Conservation (phyloP, 2,113 vertebrate species). For the Athene noctua region DNA sequence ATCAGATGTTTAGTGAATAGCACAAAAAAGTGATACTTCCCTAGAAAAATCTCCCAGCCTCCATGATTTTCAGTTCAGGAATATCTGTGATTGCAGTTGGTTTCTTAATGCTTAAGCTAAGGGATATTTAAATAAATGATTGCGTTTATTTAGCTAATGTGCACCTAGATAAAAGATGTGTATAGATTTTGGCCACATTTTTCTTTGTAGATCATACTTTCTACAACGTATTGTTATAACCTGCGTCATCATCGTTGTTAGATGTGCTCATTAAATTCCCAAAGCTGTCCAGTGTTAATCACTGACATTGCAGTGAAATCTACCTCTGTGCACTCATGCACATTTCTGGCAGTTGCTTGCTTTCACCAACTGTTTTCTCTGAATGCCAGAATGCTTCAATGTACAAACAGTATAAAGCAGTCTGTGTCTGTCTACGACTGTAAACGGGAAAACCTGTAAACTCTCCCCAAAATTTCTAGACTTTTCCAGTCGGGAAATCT, state of each 20-base stretch:
- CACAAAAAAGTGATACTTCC: not conserved
- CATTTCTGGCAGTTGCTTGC: not conserved
- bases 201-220: not conserved
- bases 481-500: not conserved
- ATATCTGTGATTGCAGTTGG: not conserved
- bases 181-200: not conserved
- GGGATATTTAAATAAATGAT: not conserved
- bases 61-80: not conserved
- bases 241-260: accelerated
- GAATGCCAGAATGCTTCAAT: not conserved
- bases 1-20: not conserved
- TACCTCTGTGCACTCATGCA: not conserved
- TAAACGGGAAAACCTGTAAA: not conserved
- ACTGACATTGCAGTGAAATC: not conserved
- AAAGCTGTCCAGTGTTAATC: not conserved
- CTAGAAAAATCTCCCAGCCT: not conserved
- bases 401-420: not conserved
- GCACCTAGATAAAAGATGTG: not conserved
- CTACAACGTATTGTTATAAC: not conserved
- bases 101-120: not conserved
- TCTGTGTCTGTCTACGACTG: not conserved
- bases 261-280: accelerated
- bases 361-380: not conserved
- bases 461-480: not conserved
- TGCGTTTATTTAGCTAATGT: not conserved